These are phyloP conservation scores for Lordiphosa fenestrarum DNA, from an alignment of 2,888 invertebrate species.

Conservation along the genomic window DNA sequence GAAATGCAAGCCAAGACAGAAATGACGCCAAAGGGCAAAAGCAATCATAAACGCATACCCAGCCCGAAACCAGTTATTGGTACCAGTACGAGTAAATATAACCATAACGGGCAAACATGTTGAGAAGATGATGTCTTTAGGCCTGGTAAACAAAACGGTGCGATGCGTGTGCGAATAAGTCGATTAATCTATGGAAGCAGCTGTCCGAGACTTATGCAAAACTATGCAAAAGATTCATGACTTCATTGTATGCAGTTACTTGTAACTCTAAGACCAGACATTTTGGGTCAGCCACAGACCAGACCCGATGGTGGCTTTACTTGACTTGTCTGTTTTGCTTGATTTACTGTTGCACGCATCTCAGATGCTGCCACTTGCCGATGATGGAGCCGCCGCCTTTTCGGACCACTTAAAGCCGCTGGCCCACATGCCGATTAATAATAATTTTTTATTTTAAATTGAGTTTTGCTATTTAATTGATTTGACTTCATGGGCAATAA, in stretches of 20 bases:
- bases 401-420: neutral
- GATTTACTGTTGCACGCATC: constrained; percentile 7
- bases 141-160: constrained; percentile 24
- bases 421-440: constrained; percentile 11
- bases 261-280: constrained; percentile 13
- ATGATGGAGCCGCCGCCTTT: too few species aligned
- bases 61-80: constrained; percentile 36
- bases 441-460: too few species aligned
- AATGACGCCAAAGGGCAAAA: constrained; percentile 53
- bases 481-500: too few species aligned
- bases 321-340: constrained; percentile 9
- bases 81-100: constrained; percentile 18
- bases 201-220: constrained; percentile 55
- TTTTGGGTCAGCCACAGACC: constrained; percentile 34
- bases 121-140: constrained; percentile 23
- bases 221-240: constrained; percentile 54
- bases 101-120: constrained; percentile 47
- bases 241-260: constrained; percentile 17
- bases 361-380: neutral
- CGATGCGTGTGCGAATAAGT: constrained; percentile 61
- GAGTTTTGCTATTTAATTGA: too few species aligned
- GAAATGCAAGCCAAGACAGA: constrained; percentile 25
- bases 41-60: constrained; percentile 31
- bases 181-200: constrained; percentile 55
- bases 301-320: neutral